Conservation (phyloP, 2,888 invertebrate genomes). For the Troides oblongomaculatus region DNA sequence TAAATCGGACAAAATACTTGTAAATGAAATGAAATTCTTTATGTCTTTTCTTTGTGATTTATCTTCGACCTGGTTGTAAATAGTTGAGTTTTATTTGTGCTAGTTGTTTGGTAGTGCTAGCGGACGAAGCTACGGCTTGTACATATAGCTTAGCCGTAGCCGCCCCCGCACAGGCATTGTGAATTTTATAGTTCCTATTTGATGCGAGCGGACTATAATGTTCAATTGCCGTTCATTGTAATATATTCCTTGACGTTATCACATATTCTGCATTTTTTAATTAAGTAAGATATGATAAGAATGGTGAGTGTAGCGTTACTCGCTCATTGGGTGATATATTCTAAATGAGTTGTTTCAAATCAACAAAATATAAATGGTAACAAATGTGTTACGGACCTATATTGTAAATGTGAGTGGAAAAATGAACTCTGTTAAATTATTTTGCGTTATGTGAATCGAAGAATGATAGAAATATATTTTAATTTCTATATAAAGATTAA, state of each 20-base stretch:
- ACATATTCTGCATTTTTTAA: constrained; percentile 79
- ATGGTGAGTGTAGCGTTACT: constrained; percentile 74
- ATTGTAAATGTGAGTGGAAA: constrained; percentile 80
- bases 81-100: constrained; percentile 71
- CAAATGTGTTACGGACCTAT: constrained; percentile 72
- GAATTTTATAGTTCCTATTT: constrained; percentile 81
- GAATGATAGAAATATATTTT: constrained; percentile 80
- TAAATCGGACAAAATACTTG: constrained; percentile 51
- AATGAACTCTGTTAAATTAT: constrained; percentile 81
- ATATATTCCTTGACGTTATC: constrained; percentile 78
- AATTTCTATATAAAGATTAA: constrained; percentile 78
- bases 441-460: constrained; percentile 81
- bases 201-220: constrained; percentile 79
- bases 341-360: constrained; percentile 74
- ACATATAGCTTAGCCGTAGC: constrained; percentile 52
- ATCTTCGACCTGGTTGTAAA: constrained; percentile 65
- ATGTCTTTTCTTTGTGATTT: constrained; percentile 62
- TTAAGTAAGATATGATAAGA: constrained; percentile 71
- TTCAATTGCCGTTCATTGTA: constrained; percentile 78
- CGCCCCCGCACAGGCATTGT: constrained; percentile 68
- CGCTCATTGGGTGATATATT: constrained; percentile 80
- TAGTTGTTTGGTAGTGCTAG: constrained; percentile 67
- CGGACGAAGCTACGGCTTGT: constrained; percentile 53
- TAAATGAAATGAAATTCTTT: constrained; percentile 62
- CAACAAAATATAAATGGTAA: constrained; percentile 65